Conservation (phyloP, 2,888 invertebrate genomes). For the Cinara cedri region DNA sequence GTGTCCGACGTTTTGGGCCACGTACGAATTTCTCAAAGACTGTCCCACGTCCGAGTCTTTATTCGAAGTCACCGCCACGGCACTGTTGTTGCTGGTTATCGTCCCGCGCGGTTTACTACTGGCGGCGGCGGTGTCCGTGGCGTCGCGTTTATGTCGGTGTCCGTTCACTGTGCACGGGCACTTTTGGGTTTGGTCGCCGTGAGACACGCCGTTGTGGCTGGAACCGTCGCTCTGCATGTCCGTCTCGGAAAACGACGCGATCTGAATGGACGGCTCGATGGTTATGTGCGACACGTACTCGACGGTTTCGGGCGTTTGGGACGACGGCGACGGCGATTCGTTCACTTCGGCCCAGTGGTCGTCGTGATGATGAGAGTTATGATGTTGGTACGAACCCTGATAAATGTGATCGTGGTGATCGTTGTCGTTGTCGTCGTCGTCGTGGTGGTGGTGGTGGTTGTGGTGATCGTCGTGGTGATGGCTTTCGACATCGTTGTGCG, state of each 20-base stretch:
- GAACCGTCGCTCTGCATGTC: conserved; percentile 32
- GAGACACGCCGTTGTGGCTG: background rate
- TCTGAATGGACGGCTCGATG: conserved; percentile 56
- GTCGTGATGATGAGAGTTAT: background rate
- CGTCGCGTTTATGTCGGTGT: conserved; percentile 12
- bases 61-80: background rate
- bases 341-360: background rate
- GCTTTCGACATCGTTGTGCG: background rate
- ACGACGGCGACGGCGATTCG: background rate
- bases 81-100: background rate
- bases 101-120: background rate
- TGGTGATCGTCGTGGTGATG: background rate
- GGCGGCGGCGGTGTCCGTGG: background rate
- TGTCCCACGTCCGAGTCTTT: background rate
- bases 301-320: background rate
- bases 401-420: background rate
- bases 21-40: background rate
- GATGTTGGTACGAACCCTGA: background rate
- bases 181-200: background rate
- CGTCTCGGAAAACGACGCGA: conserved; percentile 54
- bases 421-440: background rate
- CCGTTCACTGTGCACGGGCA: conserved; percentile 38
- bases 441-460: background rate
- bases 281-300: conserved; percentile 40
- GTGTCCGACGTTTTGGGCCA: conserved; percentile 21